Conservation (phyloP, 1,140 invertebrate species). For the Charaxes varanes region DNA sequence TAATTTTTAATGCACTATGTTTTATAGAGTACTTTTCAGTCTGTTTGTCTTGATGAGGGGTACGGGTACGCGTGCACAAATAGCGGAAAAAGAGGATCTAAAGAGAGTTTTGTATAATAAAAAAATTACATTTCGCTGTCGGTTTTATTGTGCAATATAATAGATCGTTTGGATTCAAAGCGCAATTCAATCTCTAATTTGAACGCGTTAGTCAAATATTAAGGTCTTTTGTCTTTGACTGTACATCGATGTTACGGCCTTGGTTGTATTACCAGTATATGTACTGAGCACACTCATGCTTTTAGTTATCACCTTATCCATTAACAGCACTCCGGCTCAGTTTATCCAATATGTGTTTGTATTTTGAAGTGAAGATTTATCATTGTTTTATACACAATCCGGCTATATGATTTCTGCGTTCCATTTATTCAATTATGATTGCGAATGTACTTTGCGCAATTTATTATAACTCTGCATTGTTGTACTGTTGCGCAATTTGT, state of each 20-base stretch:
- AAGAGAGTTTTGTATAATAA: too few species aligned
- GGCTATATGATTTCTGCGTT: slow-evolving; percentile 11
- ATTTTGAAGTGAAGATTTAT: slow-evolving; percentile 32
- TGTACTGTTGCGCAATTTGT: too few species aligned
- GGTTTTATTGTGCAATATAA: too few species aligned
- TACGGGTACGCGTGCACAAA: too few species aligned
- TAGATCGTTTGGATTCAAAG: too few species aligned
- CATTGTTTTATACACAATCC: slow-evolving; percentile 16
- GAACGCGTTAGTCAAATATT: not conserved
- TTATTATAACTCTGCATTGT: too few species aligned
- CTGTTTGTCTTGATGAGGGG: too few species aligned
- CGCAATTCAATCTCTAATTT: too few species aligned
- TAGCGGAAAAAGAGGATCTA: too few species aligned
- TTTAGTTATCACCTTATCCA: slow-evolving; percentile 51
- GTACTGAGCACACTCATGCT: slow-evolving; percentile 35
- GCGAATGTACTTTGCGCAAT: not conserved
- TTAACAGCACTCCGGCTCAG: slow-evolving; percentile 33
- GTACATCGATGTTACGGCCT: slow-evolving; percentile 17
- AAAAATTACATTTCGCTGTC: too few species aligned
- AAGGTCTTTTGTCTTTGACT: slow-evolving; percentile 2
- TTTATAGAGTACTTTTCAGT: too few species aligned
- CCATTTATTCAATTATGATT: slow-evolving; percentile 5
- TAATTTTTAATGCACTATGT: too few species aligned
- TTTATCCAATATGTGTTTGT: slow-evolving; percentile 36
- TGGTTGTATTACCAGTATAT: slow-evolving; percentile 20